Evolutionary conservation across 2,797 vertebrate genomes (phyloP), one percentile per base, ranked within the genome.

Genomic region (Muscicapa comitata): DNA sequence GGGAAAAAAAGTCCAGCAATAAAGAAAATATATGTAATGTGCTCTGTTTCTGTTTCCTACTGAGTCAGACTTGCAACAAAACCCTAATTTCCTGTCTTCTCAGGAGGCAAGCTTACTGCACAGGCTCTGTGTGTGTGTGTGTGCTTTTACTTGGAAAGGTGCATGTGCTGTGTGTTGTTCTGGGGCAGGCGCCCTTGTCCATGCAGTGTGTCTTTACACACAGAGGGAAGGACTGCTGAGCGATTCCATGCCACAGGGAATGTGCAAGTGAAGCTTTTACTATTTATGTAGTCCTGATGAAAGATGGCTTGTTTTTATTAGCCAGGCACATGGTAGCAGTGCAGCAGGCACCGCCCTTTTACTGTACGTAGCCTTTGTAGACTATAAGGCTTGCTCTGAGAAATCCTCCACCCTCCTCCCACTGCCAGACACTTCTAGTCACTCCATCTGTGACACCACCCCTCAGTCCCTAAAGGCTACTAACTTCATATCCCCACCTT

Each of bases 21-120:
- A 98, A 98, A 98, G 91, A 97, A 98, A 97, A 94, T 68, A 76
- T 66, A 96, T 40, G 48, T 93, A 77, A 85, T 31, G 4, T 58
- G 54, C 18, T 26, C 21, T 88, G 77, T 91, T 63, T 86, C 67
- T 58, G 1, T 58, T 95, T 93, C 24, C 2, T 90, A 28, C 28
- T 11, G 10, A 43, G 50, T 71, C 62, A 54, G n/a, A 76, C 73
- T 77, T 85, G n/a, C 29, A 74, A 61, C 11, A 86, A 74, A 89
- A 66, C 26, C 6, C 12, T 80, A 4, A 47, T 74, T 82, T 70
- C 25, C 17, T 31, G 33, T 19, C 33, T 78, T 63, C 58, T 86
- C 37, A 17, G 66, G 62, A 62, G 42, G 18, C 20, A 67, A 55
- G 37, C 63, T 66, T 47, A 16, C 3, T 29, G 38, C 3, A 13